A percentile compares a stretch with the other conserved stretches of the same genome.
Evolutionary conservation across 30 jellyfish, hydroid and myxozoan genomes (phyloP).

Genomic region (Aurelia sp.): DNA sequence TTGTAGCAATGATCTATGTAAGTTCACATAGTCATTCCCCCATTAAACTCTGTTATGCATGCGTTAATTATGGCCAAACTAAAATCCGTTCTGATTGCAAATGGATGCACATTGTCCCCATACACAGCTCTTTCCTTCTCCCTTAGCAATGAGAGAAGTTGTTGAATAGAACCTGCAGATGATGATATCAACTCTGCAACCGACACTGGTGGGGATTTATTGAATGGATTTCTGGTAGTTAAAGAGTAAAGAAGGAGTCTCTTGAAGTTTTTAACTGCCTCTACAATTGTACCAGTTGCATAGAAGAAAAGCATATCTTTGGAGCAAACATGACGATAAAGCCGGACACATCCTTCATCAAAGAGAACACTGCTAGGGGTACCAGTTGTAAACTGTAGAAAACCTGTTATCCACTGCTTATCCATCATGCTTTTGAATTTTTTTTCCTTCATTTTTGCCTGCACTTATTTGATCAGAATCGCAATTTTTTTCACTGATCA

Average conservation of each 20-base stretch:
- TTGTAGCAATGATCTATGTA: no score
- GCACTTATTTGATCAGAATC: no score
- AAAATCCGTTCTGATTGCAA: slow-evolving; percentile 4
- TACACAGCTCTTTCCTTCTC: slow-evolving; percentile 1
- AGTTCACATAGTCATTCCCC: no score
- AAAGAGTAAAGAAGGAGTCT: slow-evolving; percentile 8
- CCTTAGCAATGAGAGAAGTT: neutral
- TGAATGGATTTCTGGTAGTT: slow-evolving; percentile 15
- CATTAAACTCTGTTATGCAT: no score
- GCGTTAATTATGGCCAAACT: no score
- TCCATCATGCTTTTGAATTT: no score
- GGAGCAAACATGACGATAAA: slow-evolving; percentile 1
- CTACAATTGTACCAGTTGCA: neutral
- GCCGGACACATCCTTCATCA: neutral
- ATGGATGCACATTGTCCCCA: slow-evolving; percentile 18
- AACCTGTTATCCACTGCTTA: neutral
- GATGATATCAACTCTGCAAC: slow-evolving; percentile 8
- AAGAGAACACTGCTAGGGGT: neutral
- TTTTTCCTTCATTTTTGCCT: no score
- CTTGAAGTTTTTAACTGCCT: slow-evolving; percentile 12
- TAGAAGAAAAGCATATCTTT: neutral
- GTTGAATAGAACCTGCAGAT: slow-evolving; percentile 7
- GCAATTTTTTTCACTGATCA: no score
- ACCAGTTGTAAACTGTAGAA: neutral
- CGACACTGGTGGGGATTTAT: slow-evolving; percentile 28